Percentiles rank a stretch among this genome's conserved stretches.
Conservation (phyloP, 2,113 vertebrate genomes). For the Tragelaphus scriptus region DNA sequence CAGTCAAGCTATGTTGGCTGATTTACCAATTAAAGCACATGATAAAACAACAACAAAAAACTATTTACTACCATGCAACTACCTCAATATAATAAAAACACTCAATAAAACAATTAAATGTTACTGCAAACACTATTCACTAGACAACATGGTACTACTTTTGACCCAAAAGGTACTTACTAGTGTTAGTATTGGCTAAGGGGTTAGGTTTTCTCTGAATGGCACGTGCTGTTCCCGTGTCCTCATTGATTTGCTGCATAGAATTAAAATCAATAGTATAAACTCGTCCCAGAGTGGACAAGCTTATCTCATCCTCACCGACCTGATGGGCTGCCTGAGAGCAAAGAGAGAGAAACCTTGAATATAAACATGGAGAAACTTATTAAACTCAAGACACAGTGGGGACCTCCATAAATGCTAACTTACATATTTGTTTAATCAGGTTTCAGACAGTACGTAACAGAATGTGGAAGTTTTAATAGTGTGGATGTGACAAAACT, state of each 20-base stretch:
- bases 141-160: not conserved
- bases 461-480: not conserved
- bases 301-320: constrained; percentile 99
- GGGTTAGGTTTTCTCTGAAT: constrained; percentile 99
- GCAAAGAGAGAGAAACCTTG: constrained; percentile 75
- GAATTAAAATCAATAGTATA: constrained; percentile 99
- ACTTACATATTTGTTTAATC: constrained; percentile 18
- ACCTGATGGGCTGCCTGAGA: constrained; percentile 98
- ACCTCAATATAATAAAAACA: not conserved
- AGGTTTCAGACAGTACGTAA: constrained; percentile 3
- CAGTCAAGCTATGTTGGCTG: not conserved
- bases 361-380: constrained; percentile 68
- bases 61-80: not conserved
- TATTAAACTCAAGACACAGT: constrained; percentile 48
- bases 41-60: not conserved
- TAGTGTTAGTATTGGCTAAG: constrained; percentile 95
- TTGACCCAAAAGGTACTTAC: constrained; percentile 81
- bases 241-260: constrained; percentile 99
- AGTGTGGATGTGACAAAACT: not conserved
- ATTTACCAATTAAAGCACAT: not conserved
- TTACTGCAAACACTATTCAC: not conserved
- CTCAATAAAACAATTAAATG: not conserved
- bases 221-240: constrained; percentile 98
- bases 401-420: constrained; percentile 40
- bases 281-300: constrained; percentile 98